Evolutionary conservation across 2,113 vertebrate genomes (phyloP), one percentile per base, ranked within the genome.

Genomic region (Antechinus flavipes): DNA sequence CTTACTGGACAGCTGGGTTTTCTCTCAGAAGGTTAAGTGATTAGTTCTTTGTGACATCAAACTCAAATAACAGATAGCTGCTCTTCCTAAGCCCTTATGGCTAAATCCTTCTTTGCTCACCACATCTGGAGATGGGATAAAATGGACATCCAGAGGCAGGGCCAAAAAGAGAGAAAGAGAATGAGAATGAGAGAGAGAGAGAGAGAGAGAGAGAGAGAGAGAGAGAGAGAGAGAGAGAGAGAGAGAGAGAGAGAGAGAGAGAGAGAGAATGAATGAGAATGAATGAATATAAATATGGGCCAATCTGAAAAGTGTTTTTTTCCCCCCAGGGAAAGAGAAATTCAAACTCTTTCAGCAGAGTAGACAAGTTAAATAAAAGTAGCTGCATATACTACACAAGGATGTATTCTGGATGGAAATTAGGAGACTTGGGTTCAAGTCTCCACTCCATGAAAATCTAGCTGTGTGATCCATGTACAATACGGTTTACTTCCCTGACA

Each of bases 31-130:
- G 49, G 54, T 46, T 5, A 26, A 56, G 55, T 9, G n/a, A 50
- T 84, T 42, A 90, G 24, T 89, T 42, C n/a, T 84, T 56, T 35
- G 95, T 42, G 26, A 3, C 24, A 49, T n/a, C 58, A 6, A 0
- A 68, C 30, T 1, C 49, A 14, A 25, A 8, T 3, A 22, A 0
- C 0, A 1, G 53, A 46, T 30, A 9, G 2, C 30, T 5, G 4
- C 46, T 54, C 35, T 61, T 56, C 30, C 30, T 54, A 54, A 11
- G 25, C 3, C 22, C 90, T 23, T 68, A 93, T 76, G 23, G 8
- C 46, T 23, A 56, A 91, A 90, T 52, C 50, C 55, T 89, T 42
- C n/a, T 0, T 4, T 2, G n/a, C 12, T 30, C 3, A 46, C 22
- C 24, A 26, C 42, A 23, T 0, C 10, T 0, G 2, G 25, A 8